A percentile compares a stretch with the other conserved stretches of the same genome.
Evolutionary conservation across 2,888 invertebrate genomes (phyloP).

Genomic region (Tyria jacobaeae): DNA sequence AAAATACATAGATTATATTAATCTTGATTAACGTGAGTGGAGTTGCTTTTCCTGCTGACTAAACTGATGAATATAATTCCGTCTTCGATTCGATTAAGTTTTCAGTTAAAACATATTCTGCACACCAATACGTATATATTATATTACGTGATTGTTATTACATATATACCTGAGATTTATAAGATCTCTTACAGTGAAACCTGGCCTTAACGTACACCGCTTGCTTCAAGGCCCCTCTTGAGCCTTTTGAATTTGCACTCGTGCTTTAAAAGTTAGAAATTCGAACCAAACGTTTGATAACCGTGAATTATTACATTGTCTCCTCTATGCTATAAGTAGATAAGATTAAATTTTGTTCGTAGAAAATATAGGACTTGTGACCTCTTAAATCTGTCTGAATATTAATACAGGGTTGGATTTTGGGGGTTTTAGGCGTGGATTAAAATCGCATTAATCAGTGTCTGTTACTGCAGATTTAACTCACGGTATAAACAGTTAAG

Average conservation of each 20-base stretch:
- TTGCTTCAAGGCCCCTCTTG: conserved; percentile 30
- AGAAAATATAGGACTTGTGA: conserved; percentile 62
- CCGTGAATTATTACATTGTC: conserved; percentile 44
- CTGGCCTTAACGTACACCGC: conserved; percentile 29
- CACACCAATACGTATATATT: no score
- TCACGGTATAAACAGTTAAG: conserved; percentile 86
- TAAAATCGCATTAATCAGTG: conserved; percentile 91
- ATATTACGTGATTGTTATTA: no score
- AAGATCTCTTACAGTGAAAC: conserved; percentile 8
- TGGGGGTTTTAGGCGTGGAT: conserved; percentile 88
- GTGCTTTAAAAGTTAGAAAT: conserved; percentile 80
- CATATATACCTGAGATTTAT: neutral
- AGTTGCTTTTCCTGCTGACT: no score
- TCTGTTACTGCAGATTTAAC: conserved; percentile 84
- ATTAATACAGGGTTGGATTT: conserved; percentile 85
- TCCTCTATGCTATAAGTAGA: conserved; percentile 45
- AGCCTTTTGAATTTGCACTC: conserved; percentile 76
- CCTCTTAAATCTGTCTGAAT: conserved; percentile 84
- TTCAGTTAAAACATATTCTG: no score
- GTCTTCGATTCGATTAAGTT: no score
- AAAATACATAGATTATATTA: no score
- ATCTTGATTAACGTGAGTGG: no score
- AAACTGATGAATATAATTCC: no score
- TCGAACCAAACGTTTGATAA: conserved; percentile 56
- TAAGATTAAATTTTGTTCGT: conserved; percentile 66